Evolutionary conservation across 2,888 invertebrate genomes (phyloP).

Genomic region (Rhimphoctona megacephalus): DNA sequence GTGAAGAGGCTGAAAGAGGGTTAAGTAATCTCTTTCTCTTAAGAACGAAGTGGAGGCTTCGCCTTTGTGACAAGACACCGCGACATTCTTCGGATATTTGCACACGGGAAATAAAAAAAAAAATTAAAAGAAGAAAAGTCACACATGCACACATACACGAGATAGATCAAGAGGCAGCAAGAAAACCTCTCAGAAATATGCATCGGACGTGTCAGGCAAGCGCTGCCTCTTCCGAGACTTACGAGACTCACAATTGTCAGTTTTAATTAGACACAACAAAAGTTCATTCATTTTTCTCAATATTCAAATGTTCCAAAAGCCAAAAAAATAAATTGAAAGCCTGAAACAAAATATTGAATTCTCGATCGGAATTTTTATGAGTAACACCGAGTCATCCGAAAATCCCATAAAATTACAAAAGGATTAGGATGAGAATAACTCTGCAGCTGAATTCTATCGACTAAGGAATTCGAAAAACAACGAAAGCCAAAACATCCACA

Average conservation of each 20-base stretch:
- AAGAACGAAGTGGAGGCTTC: slow-evolving; percentile 33
- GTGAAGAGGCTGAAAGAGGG: slow-evolving; percentile 13
- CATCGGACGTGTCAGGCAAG: background rate
- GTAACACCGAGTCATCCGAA: slow-evolving; percentile 2
- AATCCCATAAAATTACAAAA: background rate
- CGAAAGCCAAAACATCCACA: background rate
- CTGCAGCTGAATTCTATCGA: slow-evolving; percentile 25
- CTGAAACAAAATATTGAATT: background rate
- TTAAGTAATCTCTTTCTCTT: background rate
- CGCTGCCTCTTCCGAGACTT: background rate
- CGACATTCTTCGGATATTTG: slow-evolving; percentile 46
- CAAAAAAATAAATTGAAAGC: background rate
- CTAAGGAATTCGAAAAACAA: slow-evolving; percentile 18
- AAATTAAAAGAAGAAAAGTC: background rate
- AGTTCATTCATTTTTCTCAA: background rate
- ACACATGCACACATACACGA: background rate
- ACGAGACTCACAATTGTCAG: background rate
- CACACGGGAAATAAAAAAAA: slow-evolving; percentile 27
- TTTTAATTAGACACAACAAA: background rate
- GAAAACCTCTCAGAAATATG: slow-evolving; percentile 11
- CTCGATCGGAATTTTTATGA: background rate
- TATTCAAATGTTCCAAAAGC: background rate
- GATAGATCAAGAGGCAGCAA: slow-evolving; percentile 5
- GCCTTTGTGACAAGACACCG: slow-evolving; percentile 57
- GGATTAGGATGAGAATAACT: slow-evolving; percentile 37